Base-by-base conservation (phyloP, 2,888 invertebrate species). In the Carterocephalus palaemon region DNA sequence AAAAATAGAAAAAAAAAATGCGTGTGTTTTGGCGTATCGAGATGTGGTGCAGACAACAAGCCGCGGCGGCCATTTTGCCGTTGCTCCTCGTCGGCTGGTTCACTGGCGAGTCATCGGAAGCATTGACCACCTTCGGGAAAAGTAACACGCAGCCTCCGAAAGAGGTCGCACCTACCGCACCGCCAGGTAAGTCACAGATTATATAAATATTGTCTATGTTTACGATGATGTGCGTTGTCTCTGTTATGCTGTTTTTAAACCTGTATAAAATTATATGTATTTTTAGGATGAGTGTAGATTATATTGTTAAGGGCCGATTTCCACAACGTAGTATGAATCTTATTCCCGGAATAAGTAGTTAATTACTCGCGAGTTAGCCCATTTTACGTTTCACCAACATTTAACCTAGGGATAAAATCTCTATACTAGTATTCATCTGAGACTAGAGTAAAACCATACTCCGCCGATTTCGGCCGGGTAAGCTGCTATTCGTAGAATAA, bases 101-200 rank as follows among this genome's bases (percentile, higher is more conserved):
- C 39, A 78, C 80, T 1, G 83, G 88, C 1, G 77, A 84, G 31
- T 78, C 82, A 4, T 89, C 90, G 1, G 89, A 90, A 59, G 92
- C 92, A 1, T 75, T 92, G 47, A 92, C 92, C 1, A 91, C 92
- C 9, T 92, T 92, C 56, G 92, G 92, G 26, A 92, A 92, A 73
- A 90, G 89, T 47, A 90, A 88, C 62, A 89, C 90, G 7, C 88
- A 86, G 56, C 82, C 88, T 19, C 88, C 90, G 5, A 89, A 88
- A 48, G 78, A 79, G 24, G 81, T 89, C 3, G 85, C 82, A 16
- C 89, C 89, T 19, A 90, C 90, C 4, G 76, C 88, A 33, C 84
- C 89, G 7, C 89, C 89, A 60, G 88, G 92, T 92, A 80, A 88
- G 87, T 63, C 42, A 29, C 38, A 13, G 36, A 37, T 24, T 1